Evolutionary conservation across 1,140 invertebrate genomes (phyloP).

Genomic region (Maniola jurtina): DNA sequence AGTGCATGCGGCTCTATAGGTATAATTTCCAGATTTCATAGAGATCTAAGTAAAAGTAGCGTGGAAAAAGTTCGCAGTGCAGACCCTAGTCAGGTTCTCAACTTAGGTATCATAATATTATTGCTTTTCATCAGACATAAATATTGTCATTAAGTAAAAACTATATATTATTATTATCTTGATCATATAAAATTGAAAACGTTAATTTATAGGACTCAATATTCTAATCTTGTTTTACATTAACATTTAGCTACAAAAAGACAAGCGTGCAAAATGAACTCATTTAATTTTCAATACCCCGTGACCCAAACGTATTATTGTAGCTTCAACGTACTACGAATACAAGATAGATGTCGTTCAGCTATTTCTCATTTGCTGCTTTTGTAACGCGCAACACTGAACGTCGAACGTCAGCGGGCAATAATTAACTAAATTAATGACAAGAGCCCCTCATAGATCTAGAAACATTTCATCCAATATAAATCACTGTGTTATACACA

Average conservation of each 20-base stretch:
- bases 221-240: too few species aligned
- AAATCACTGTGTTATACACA: conserved; percentile 55
- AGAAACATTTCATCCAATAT: conserved; percentile 49
- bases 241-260: conserved; percentile 14
- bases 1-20: too few species aligned
- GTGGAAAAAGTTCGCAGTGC: too few species aligned
- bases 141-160: too few species aligned
- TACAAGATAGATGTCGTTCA: conserved; percentile 31
- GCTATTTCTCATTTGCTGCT: conserved; percentile 32
- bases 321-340: conserved; percentile 28
- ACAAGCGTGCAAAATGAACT: conserved; percentile 30
- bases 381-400: conserved; percentile 34
- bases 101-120: too few species aligned
- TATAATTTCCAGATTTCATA: too few species aligned
- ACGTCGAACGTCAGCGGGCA: conserved; percentile 38
- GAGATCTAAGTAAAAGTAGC: too few species aligned
- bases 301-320: conserved; percentile 25
- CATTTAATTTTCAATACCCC: conserved; percentile 29
- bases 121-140: too few species aligned
- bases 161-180: too few species aligned
- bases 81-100: too few species aligned
- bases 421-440: conserved; percentile 63
- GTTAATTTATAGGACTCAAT: too few species aligned
- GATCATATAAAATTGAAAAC: too few species aligned
- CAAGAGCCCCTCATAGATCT: conserved; percentile 39